These are phyloP conservation scores for Hoplostethus mediterraneus DNA, from an alignment of 2,797 vertebrate species.

Conservation along the genomic window DNA sequence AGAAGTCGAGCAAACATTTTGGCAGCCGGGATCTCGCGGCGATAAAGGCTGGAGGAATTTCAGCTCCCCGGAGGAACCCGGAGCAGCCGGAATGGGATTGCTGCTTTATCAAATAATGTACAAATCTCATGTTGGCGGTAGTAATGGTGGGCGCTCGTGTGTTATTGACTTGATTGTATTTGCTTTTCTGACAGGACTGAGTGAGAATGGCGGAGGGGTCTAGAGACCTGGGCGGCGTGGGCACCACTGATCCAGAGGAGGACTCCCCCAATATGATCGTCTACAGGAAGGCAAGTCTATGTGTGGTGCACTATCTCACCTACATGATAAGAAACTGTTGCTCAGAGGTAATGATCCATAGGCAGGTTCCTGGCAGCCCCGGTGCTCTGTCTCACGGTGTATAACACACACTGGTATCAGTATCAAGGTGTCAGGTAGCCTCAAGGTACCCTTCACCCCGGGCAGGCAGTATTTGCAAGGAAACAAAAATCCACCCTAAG, in stretches of 20 bases:
- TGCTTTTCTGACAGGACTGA: slow-evolving; percentile 63
- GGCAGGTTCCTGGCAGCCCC: slow-evolving; percentile 42
- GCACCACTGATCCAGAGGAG: slow-evolving; percentile 88
- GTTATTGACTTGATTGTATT: neutral
- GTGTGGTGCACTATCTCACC: slow-evolving; percentile 9
- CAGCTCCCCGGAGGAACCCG: slow-evolving; percentile 6
- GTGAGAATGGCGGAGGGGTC: slow-evolving; percentile 91
- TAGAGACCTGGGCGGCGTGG: slow-evolving; percentile 82
- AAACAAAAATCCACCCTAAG: too few relatives aligned
- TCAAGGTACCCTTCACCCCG: slow-evolving; percentile 20
- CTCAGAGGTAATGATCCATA: slow-evolving; percentile 42
- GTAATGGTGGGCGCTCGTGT: slow-evolving; percentile 4
- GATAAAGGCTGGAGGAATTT: slow-evolving; percentile 48
- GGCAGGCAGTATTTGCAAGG: neutral
- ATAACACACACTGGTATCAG: slow-evolving; percentile 34
- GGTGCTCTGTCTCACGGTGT: slow-evolving; percentile 54
- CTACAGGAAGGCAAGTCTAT: slow-evolving; percentile 92
- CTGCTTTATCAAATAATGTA: slow-evolving; percentile 36
- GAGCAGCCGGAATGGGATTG: neutral
- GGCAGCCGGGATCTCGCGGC: slow-evolving; percentile 63
- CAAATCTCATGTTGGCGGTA: neutral
- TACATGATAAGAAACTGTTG: slow-evolving; percentile 20
- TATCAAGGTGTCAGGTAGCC: slow-evolving; percentile 51
- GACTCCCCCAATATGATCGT: slow-evolving; percentile 97
- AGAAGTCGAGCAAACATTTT: slow-evolving; percentile 39